Evolutionary conservation across 2,113 vertebrate genomes (phyloP), one percentile per base, ranked within the genome.

Genomic region (Pelvicachromis taeniatus): DNA sequence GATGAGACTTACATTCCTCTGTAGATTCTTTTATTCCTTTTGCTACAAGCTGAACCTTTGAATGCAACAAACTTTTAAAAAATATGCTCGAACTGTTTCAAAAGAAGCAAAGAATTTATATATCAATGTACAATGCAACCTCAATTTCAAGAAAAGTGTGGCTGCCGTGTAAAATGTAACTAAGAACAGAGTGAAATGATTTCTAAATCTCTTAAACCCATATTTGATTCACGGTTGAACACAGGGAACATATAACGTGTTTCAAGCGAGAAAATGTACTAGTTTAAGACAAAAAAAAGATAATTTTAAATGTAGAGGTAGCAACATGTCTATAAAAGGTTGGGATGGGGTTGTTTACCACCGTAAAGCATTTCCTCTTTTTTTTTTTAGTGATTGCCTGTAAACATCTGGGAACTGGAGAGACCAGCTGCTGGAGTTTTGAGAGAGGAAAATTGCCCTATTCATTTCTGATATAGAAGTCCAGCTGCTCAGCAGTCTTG

Each of bases 61-160:
- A 48, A 50, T 48, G 7, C 23, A 19, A 73, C 42, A 73, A 52
- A 50, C 26, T 9, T 53, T 52, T 33, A 1, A 50, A 50, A 75
- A 0, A 13, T 75, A 75, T 52, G 45, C 0, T 52, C 33, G 9
- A 75, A 50, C 70, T 52, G 26, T 0, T 52, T 75, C 45, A 75
- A n/a, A 52, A n/a, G 70, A 50, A 75, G 68, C 9, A 50, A 19
- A 50, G 26, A 31, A 75, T 19, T 0, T 50, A 19, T 31, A 2
- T 75, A 0, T 50, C 0, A 29, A 50, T n/a, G 16, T 50, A 52
- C 14, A 73, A 11, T 50, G 31, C 14, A 73, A 11, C 21, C 0
- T 6, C 1, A 48, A 45, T 70, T 11, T 73, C 14, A 17, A 73
- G 29, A 23, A 17, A 26, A 23, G 14, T 14, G 35, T n/a, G 12